Evolutionary conservation across 2,113 vertebrate genomes (phyloP), one percentile per base, ranked within the genome.

Genomic region (Collichthys lucidus): DNA sequence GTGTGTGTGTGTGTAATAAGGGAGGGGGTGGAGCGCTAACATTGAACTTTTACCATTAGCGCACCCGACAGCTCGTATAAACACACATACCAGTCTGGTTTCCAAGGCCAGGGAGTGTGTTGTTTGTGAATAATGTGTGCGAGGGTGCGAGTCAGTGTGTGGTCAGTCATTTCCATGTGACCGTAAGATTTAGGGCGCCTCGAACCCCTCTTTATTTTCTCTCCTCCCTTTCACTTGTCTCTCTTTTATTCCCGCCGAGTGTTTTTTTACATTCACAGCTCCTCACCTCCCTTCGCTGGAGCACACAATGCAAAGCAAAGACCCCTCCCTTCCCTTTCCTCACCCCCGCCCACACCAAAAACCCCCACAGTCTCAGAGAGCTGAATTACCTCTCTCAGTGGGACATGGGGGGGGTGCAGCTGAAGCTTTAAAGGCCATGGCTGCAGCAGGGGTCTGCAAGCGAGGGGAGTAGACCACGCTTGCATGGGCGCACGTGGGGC

Each of bases 301-400:
- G 61, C 52, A 4, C 79, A 85, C 66, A 65, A 40, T 67, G 69
- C 79, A 62, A 77, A 86, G 82, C 57, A 74, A 79, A 71, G 73
- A 62, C 57, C 57, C 29, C 59, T 60, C 71, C 49, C 66, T 5
- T 56, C 44, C 59, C 20, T 73, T 40, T 57, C 61, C 46, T n/a
- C 53, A 69, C 24, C 40, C 52, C 49, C 44, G 5, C 62, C 3
- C 79, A 22, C 22, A 20, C 17, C 57, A 31, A 17, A 17, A 40
- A 40, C 81, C 55, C 75, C 61, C 80, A n/a, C n/a, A 15, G 61
- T 15, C 71, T 63, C 78, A 72, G 66, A 71, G 64, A 62, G 82
- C 79, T 92, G 83, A 91, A 91, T 94, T 87, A 86, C 26, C 73
- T 35, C 67, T 70, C 64, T 89, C 77, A 91, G 83, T 86, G 67